Conservation (phyloP, 2,888 invertebrate species). For the Lycocerus yunnanus region DNA sequence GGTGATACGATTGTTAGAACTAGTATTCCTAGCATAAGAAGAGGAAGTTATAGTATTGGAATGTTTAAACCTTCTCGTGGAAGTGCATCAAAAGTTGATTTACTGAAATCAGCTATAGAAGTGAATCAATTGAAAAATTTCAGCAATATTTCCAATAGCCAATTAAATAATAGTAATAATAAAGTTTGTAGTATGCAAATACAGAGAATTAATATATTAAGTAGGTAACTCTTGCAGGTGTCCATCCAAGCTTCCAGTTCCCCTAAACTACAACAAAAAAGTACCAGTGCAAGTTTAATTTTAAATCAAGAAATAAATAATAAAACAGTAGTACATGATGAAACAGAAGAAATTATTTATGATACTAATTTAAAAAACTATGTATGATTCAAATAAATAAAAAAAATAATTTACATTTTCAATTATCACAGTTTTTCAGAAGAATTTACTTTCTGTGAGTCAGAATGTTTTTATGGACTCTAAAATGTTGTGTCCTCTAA, state of each 20-base stretch:
- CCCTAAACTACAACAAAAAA: slow-evolving; percentile 35
- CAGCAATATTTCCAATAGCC: slow-evolving; percentile 22
- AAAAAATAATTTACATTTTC: background rate
- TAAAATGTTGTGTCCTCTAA: too few relatives aligned
- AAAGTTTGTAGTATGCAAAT: slow-evolving; percentile 2
- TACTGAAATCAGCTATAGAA: slow-evolving; percentile 72
- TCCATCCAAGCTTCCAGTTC: slow-evolving; percentile 31
- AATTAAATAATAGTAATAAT: slow-evolving; percentile 26
- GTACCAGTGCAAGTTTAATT: slow-evolving; percentile 31
- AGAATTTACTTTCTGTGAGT: too few relatives aligned
- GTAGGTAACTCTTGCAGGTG: background rate
- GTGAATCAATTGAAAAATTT: slow-evolving; percentile 59
- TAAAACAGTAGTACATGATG: slow-evolving; percentile 36
- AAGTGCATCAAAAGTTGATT: slow-evolving; percentile 66
- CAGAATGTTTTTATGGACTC: too few relatives aligned
- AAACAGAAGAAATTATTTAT: slow-evolving; percentile 40
- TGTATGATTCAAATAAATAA: background rate
- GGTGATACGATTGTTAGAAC: slow-evolving; percentile 41
- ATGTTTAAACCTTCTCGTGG: slow-evolving; percentile 56
- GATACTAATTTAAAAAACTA: slow-evolving; percentile 29
- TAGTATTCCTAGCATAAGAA: slow-evolving; percentile 55
- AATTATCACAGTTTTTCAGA: background rate
- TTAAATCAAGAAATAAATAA: slow-evolving; percentile 31
- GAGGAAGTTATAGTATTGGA: slow-evolving; percentile 64
- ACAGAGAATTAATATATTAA: background rate